These are phyloP conservation scores for Colossoma macropomum DNA, from an alignment of 2,113 vertebrate species.

Conservation along the genomic window DNA sequence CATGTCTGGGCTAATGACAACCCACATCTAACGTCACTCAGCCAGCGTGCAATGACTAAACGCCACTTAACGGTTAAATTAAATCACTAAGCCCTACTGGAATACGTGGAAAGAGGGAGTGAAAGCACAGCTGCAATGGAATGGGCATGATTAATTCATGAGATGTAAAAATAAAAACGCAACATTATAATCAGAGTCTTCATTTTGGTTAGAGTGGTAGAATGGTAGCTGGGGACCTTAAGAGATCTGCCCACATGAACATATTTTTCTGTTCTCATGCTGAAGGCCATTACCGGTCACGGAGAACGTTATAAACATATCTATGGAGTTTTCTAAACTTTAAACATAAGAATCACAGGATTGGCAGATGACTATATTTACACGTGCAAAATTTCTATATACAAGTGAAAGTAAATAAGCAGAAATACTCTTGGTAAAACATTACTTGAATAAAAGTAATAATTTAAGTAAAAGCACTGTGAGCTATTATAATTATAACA, in stretches of 20 bases:
- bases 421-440: too few species aligned
- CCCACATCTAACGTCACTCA: constrained; percentile 3
- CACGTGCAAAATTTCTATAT: too few species aligned
- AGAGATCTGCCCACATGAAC: background rate
- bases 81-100: background rate
- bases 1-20: background rate
- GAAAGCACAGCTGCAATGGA: background rate
- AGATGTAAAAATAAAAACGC: constrained; percentile 15
- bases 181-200: background rate
- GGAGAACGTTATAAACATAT: background rate
- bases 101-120: background rate
- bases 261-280: background rate
- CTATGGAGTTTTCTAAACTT: background rate
- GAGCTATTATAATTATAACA: too few species aligned
- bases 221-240: background rate
- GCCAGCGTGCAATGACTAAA: background rate
- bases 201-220: background rate
- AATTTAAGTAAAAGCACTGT: too few species aligned
- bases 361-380: too few species aligned
- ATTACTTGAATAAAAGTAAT: too few species aligned
- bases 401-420: too few species aligned
- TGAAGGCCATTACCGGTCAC: constrained; percentile 21
- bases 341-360: background rate
- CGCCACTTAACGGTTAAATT: constrained; percentile 5
- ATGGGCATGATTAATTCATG: constrained; percentile 37